Base-by-base conservation (phyloP, 2,113 vertebrate species). In the Castor canadensis region DNA sequence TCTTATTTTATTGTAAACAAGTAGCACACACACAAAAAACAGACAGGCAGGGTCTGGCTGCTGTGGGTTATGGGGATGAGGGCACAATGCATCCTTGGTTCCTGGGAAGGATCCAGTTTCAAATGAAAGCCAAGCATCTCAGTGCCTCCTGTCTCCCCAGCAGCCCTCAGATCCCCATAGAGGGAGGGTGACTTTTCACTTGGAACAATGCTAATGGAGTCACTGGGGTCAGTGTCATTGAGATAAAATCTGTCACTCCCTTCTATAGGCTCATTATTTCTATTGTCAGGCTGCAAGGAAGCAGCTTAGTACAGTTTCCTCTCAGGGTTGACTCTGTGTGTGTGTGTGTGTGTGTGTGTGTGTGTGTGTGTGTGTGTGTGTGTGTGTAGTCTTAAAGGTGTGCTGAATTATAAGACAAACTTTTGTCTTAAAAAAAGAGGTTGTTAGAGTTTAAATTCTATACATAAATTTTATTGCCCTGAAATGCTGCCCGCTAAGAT, bases 241-340 rank as follows among this genome's bases (percentile, higher is more conserved):
- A 95, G 96, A 97, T 93, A 97, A 96, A 98, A 97, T 96, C 96
- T 96, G 96, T 97, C 96, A 96, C 91, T 97, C 89, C 91, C 75
- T 97, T 97, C 95, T 87, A 89, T 89, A 88, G 76, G 91, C 89
- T 97, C 93, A 96, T 98, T 96, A 97, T 97, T 97, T 97, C 93
- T 96, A 89, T 91, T 93, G 96, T 89, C 80, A 93, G 94, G 91
- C 84, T 94, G 91, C 83, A 96, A 95, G 88, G 93, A 94, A 83
- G 62, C 83, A 40, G 66, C 19, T 89, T 81, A 94, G 66, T 62
- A 56, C 69, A 89, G 83, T 92, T 45, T 49, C 30, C 45, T 94
- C 76, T 79, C 43, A 49, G 56, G 58, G 56, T 43, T 90, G 94
- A 58, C n/a, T 60, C 6, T 28, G 32, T 71, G 9, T 94, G 7